Evolutionary conservation across 2,797 vertebrate genomes (phyloP), one percentile per base, ranked within the genome.

Genomic region (Cheirogaleus major): DNA sequence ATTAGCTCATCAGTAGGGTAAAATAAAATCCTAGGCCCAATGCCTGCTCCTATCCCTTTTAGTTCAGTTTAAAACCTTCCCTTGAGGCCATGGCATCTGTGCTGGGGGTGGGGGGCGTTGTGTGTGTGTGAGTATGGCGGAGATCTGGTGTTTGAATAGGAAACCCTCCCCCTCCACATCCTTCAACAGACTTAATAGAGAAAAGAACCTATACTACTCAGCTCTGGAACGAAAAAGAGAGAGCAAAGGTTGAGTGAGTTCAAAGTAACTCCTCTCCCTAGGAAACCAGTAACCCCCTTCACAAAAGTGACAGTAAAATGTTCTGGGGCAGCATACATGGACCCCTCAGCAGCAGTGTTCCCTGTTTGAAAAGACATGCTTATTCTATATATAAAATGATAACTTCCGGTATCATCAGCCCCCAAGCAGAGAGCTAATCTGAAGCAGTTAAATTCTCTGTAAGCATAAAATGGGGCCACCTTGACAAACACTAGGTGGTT

Each of bases 131-230:
- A 89, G 13, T 67, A 32, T 41, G 61, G 83, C 7, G 8, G 61
- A 72, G 41, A 72, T 30, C 41, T 0, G 30, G 30, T 69, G 14
- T 91, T 57, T 41, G 52, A 59, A 65, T 3, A 78, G 41, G 70
- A 96, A 72, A 81, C 35, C 7, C 30, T n/a, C 30, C 25, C 20
- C 55, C 7, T 22, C 5, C 18, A 35, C 55, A 23, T 78, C 30
- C 48, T 95, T 95, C 81, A 81, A 96, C 35, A 96, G 55, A 90
- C 38, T 78, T 69, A 55, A 20, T 5, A 93, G 59, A 35, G 80
- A 88, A 59, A 92, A 52, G 43, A 78, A 85, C 4, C 48, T 57
- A 6, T 76, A 70, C 11, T 52, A 91, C 32, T 85, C 41, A 86
- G 25, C n/a, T 73, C 30, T 50, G 78, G n/a, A 82, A 88, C 59